Evolutionary conservation across 1,140 invertebrate genomes (phyloP).

Genomic region (Nasonia giraulti): DNA sequence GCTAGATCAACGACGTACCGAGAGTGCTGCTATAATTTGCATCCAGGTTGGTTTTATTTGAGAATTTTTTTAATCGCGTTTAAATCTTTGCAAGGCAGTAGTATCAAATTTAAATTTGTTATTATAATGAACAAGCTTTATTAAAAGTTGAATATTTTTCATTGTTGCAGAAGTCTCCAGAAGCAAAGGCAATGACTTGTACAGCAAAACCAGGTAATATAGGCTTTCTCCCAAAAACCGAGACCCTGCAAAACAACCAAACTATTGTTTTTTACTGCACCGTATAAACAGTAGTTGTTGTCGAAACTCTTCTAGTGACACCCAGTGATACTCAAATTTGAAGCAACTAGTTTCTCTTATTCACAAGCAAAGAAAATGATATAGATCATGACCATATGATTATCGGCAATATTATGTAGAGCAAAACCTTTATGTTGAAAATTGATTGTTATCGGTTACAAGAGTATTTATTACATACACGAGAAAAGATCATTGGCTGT

Average conservation of each 20-base stretch:
- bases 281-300: constrained; percentile 60
- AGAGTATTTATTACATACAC: neutral
- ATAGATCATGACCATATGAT: neutral
- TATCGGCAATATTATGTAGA: neutral
- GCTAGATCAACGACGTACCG: constrained; percentile 23
- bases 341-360: constrained; percentile 3
- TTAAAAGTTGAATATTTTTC: constrained; percentile 36
- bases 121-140: neutral
- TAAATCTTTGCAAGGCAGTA: neutral
- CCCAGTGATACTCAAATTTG: constrained; percentile 31
- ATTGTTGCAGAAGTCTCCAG: constrained; percentile 62
- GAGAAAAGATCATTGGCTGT: neutral
- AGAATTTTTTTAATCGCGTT: neutral
- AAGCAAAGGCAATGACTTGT: constrained; percentile 54
- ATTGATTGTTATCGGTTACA: neutral
- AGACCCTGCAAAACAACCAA: constrained; percentile 62
- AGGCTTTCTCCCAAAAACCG: constrained; percentile 65
- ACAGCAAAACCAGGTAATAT: constrained; percentile 69
- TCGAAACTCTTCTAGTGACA: constrained; percentile 29
- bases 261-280: constrained; percentile 71
- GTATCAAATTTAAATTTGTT: no score
- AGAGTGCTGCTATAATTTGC: constrained; percentile 33
- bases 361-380: neutral
- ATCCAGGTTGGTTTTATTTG: constrained; percentile 37
- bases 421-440: neutral